A percentile compares a stretch with the other conserved stretches of the same genome.
Conservation (phyloP, 2,888 invertebrate genomes). For the Drosophila mercatorum region DNA sequence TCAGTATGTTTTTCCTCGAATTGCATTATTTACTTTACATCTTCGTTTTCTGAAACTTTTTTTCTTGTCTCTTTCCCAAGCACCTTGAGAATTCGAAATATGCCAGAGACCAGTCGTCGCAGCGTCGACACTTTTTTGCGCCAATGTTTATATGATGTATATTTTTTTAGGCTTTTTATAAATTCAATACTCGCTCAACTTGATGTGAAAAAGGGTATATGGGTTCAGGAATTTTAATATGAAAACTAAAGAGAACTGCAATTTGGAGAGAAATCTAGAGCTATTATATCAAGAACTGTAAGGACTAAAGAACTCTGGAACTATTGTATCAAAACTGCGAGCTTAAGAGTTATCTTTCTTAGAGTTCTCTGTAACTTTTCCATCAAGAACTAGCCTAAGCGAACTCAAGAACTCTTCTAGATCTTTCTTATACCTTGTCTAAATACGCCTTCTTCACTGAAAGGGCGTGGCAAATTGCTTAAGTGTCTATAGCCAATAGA, state of each 20-base stretch:
- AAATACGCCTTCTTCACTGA: too few species aligned
- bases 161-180: neutral
- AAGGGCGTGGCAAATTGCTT: too few species aligned
- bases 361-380: too few species aligned
- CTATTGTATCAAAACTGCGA: too few species aligned
- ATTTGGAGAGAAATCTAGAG: neutral
- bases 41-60: neutral
- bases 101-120: neutral
- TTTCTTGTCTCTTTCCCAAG: neutral
- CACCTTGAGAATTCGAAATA: slow-evolving; percentile 15
- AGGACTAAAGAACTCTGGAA: too few species aligned
- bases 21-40: neutral
- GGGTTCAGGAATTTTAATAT: neutral
- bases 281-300: too few species aligned
- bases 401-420: too few species aligned
- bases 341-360: too few species aligned
- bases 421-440: too few species aligned
- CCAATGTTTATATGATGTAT: slow-evolving; percentile 12
- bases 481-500: neutral
- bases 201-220: neutral
- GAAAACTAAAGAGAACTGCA: neutral
- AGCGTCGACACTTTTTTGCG: slow-evolving; percentile 17
- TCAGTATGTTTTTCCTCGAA: neutral
- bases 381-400: too few species aligned
- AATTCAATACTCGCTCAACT: neutral